phyloP scores from a whole-genome alignment of 2,888 invertebrate genomes.

The Tribolium freemani region DNA sequence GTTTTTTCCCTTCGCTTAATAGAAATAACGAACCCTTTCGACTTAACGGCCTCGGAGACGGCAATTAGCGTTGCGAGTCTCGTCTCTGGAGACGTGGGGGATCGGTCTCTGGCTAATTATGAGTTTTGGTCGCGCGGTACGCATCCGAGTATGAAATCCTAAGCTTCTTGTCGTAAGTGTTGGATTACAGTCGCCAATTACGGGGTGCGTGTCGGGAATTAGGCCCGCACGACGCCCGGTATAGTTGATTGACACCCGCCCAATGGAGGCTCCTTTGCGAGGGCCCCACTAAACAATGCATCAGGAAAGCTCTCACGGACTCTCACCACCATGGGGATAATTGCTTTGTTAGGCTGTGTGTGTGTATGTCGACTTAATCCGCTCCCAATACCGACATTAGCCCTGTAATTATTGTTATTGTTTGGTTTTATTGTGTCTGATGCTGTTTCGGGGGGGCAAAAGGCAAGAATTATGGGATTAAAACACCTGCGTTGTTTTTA shows the following conservation, averaged over 20 bases:
- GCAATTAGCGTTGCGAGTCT: slow-evolving; percentile 59
- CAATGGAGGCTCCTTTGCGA: slow-evolving; percentile 5
- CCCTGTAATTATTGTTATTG: slow-evolving; percentile 53
- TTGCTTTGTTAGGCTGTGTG: slow-evolving; percentile 50
- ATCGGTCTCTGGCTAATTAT: slow-evolving; percentile 57
- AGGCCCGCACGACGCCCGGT: slow-evolving; percentile 55
- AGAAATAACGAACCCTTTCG: slow-evolving; percentile 50
- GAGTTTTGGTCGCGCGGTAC: slow-evolving; percentile 56
- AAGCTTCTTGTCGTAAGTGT: slow-evolving; percentile 66
- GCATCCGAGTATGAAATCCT: slow-evolving; percentile 63
- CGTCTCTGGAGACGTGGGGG: slow-evolving; percentile 54
- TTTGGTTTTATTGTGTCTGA: slow-evolving; percentile 42
- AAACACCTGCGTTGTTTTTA: background rate
- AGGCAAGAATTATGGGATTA: slow-evolving; percentile 25
- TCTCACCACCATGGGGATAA: slow-evolving; percentile 51
- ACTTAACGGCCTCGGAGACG: slow-evolving; percentile 60
- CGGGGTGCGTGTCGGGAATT: slow-evolving; percentile 64
- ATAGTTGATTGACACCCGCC: slow-evolving; percentile 54
- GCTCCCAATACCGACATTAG: slow-evolving; percentile 52
- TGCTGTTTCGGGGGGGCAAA: slow-evolving; percentile 1
- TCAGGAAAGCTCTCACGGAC: slow-evolving; percentile 37
- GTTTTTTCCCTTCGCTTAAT: slow-evolving; percentile 23
- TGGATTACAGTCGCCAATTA: slow-evolving; percentile 67
- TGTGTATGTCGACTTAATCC: slow-evolving; percentile 47
- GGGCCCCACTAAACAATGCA: slow-evolving; percentile 26